These are phyloP conservation scores for Dipus sagitta DNA, from an alignment of 2,797 vertebrate genomes.

Conservation along the genomic window DNA sequence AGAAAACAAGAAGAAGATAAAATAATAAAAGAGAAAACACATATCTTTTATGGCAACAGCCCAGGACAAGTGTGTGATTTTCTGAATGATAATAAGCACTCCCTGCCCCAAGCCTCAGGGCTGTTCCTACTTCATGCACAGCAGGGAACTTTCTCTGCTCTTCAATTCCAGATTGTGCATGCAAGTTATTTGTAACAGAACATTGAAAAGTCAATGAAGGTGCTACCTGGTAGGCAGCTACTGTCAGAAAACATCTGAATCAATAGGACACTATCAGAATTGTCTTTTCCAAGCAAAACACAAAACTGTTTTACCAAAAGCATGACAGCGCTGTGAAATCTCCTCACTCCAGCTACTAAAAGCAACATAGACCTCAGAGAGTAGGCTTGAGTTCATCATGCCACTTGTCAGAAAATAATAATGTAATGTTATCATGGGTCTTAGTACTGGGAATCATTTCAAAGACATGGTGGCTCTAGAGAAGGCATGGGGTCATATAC, in stretches of 20 bases:
- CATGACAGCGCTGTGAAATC: constrained; percentile 71
- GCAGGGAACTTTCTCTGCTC: constrained; percentile 36
- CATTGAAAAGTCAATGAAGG: constrained; percentile 78
- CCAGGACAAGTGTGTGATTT: constrained; percentile 51
- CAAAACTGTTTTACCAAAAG: constrained; percentile 63
- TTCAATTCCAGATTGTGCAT: constrained; percentile 74
- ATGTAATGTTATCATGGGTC: background rate
- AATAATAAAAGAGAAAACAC: constrained; percentile 5
- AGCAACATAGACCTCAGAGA: constrained; percentile 28
- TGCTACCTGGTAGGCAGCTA: constrained; percentile 68
- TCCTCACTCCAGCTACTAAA: constrained; percentile 19
- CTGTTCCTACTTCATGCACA: constrained; percentile 25
- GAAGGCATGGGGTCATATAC: background rate
- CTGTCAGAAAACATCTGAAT: constrained; percentile 70
- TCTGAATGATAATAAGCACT: constrained; percentile 53
- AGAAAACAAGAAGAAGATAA: constrained; percentile 53
- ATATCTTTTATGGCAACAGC: constrained; percentile 37
- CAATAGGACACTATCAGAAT: constrained; percentile 73
- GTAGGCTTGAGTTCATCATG: background rate
- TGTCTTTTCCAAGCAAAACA: constrained; percentile 74
- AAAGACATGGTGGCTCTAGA: background rate
- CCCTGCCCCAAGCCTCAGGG: background rate
- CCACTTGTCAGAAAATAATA: constrained; percentile 40
- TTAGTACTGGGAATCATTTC: background rate
- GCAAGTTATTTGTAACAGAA: constrained; percentile 83